These are phyloP conservation scores for Pelochelys cantorii DNA, from an alignment of 2,797 vertebrate species.

Conservation along the genomic window DNA sequence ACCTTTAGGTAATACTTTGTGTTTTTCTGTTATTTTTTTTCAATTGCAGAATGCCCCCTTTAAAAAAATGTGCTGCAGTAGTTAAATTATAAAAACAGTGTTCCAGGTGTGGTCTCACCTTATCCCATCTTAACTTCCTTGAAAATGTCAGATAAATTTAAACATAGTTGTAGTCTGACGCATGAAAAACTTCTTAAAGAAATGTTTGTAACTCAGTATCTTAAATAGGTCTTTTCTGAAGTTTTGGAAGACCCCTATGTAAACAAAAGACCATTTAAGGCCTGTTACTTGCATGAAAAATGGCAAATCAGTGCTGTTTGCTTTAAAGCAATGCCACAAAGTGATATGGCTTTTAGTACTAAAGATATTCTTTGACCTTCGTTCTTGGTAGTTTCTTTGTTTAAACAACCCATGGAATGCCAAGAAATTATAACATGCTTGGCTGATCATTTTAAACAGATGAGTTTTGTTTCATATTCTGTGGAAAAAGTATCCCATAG, in stretches of 20 bases:
- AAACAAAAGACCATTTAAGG: not conserved
- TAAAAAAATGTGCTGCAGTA: not conserved
- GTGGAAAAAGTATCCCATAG: not conserved
- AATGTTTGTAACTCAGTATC: not conserved
- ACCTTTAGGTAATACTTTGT: accelerated
- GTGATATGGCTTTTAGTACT: not conserved
- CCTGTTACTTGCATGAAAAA: not conserved
- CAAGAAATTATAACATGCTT: slow-evolving; percentile 44
- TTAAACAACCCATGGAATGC: slow-evolving; percentile 18
- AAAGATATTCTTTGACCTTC: not conserved
- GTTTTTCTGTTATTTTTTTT: not conserved
- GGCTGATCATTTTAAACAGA: slow-evolving; percentile 15
- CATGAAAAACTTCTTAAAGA: not conserved
- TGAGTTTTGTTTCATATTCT: slow-evolving; percentile 39
- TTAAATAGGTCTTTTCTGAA: not conserved
- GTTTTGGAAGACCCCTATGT: not conserved
- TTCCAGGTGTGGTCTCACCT: not conserved
- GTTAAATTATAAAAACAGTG: not conserved
- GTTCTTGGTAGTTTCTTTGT: not conserved
- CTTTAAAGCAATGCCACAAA: not conserved
- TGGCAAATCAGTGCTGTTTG: not conserved
- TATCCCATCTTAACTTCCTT: not conserved
- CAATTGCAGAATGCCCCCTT: not conserved
- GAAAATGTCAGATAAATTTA: not conserved
- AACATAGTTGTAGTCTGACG: not conserved